Base-by-base conservation (phyloP, 1,140 invertebrate genomes). In the Epicauta chinensis region DNA sequence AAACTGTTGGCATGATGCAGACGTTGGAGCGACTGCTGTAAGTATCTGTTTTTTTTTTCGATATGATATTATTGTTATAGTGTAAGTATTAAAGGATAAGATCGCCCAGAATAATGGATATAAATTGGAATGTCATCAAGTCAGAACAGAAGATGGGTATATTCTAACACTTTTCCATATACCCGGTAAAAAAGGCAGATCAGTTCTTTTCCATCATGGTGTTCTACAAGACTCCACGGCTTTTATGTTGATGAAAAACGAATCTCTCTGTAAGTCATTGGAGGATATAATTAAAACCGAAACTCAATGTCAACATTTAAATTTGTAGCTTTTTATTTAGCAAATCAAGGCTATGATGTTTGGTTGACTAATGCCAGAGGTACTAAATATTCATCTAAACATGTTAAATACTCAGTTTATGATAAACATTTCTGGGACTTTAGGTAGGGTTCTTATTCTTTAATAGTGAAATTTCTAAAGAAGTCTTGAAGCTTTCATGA, bases 351-450 rank as follows among this genome's bases (percentile, higher is more conserved):
- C 1, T 82, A 76, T 52, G 83, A 84, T 66, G 82, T 85, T 0
- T 84, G 81, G 81, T 13, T 84, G 6, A 76, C 77, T 9, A 87
- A 87, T 70, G 74, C 70, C 9, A 64, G 84, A 15, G 84, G 84
- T 31, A 86, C 79, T 52, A 74, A 66, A 3, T 81, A 82, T 57
- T 78, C 79, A 3, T 69, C 67, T 23, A 66, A 66, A 29, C 73
- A 76, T 53, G 53, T 60, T 15, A 62, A 51, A 3, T 56, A 66
- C 51, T 61, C 57, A 50, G 29, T 65, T 42, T 53, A 71, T n/a
- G 53, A 68, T 35, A 16, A 55, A 7, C 60, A 70, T 11, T 77
- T 73, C 54, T 77, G 75, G 75, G 58, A 68, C 53, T 76, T 67
- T 60, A 83, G 81, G 60, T 87, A 75, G 11, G 10, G 35, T 6